Evolutionary conservation across 2,113 vertebrate species (phyloP).

Genomic region (Nettapus auritus): DNA sequence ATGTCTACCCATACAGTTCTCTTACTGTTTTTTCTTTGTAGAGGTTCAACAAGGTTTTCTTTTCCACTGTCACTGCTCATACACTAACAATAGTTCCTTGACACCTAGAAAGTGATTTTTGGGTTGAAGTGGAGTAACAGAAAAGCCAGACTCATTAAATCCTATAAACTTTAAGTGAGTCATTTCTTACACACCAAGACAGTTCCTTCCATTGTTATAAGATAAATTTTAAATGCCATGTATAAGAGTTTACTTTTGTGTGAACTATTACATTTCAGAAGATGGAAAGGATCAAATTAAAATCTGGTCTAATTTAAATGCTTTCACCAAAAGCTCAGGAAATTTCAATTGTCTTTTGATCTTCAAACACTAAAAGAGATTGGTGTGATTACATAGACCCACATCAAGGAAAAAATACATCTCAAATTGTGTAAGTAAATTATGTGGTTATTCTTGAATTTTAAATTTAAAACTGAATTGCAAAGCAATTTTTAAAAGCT

Average conservation of each 20-base stretch:
- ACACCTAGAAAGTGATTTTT: not conserved
- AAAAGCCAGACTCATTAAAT: not conserved
- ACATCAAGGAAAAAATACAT: fast-evolving
- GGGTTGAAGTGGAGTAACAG: not conserved
- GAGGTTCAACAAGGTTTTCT: not conserved
- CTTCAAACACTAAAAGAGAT: not conserved
- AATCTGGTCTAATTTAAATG: not conserved
- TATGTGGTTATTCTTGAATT: not conserved
- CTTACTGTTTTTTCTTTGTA: not conserved
- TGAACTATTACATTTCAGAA: not conserved
- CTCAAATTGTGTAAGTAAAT: not conserved
- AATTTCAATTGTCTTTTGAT: not conserved
- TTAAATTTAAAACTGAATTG: not conserved
- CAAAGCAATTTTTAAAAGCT: not conserved
- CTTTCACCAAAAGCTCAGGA: not conserved
- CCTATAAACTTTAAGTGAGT: not conserved
- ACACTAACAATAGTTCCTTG: not conserved
- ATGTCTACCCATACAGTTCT: not conserved
- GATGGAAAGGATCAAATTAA: not conserved
- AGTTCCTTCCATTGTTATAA: not conserved
- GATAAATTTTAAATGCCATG: not conserved
- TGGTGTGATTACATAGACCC: not conserved
- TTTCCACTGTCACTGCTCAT: not conserved
- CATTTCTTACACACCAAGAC: not conserved
- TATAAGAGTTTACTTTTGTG: not conserved